phyloP scores from a whole-genome alignment of 2,888 invertebrate genomes.

The Orthonychiurus folsomi region DNA sequence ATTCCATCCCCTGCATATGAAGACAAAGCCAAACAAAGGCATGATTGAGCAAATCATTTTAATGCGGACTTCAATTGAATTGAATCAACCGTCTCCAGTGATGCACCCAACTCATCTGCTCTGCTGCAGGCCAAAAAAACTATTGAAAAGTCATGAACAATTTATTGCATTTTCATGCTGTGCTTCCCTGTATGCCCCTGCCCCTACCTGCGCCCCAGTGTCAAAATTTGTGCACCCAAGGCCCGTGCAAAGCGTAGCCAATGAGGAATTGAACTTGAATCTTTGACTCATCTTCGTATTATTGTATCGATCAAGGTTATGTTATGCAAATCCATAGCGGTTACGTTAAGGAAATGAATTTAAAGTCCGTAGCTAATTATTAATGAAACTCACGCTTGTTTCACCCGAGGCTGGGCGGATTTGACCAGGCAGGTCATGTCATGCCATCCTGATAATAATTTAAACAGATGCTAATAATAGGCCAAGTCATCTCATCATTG shows the following conservation, averaged over 20 bases:
- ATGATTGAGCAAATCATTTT: conserved; percentile 1
- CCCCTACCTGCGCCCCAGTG: too few relatives aligned
- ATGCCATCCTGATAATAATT: neutral
- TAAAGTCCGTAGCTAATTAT: neutral
- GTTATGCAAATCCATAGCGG: too few relatives aligned
- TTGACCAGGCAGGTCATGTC: too few relatives aligned
- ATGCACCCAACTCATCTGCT: neutral
- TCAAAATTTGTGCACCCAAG: too few relatives aligned
- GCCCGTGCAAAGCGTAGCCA: neutral
- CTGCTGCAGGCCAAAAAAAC: neutral
- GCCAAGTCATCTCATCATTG: neutral
- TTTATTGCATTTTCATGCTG: neutral
- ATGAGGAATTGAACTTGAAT: neutral
- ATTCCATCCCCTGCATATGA: too few relatives aligned
- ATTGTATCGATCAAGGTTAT: too few relatives aligned
- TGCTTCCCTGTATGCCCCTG: too few relatives aligned
- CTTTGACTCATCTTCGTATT: too few relatives aligned
- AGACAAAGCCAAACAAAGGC: neutral
- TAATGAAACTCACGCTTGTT: neutral
- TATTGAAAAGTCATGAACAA: neutral
- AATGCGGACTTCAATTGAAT: neutral
- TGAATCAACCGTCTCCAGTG: neutral
- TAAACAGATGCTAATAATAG: neutral
- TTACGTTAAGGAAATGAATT: neutral
- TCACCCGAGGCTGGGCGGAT: too few relatives aligned